Conservation (phyloP, 2,113 vertebrate species). For the Eretmochelys imbricata region DNA sequence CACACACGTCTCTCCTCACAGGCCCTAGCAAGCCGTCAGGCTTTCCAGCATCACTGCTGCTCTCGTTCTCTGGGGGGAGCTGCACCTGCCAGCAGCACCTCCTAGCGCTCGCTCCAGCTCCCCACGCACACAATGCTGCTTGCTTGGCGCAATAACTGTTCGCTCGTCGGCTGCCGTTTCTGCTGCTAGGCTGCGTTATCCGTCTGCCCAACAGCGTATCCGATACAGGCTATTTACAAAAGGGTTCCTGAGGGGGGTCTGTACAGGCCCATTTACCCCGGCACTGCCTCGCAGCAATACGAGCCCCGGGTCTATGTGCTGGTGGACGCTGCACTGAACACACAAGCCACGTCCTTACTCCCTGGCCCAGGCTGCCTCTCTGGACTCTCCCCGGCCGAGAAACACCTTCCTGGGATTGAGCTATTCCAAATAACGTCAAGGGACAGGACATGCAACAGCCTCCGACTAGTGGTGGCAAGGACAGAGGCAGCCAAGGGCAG, state of each 20-base stretch:
- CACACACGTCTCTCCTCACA: neutral
- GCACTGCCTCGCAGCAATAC: too few species aligned
- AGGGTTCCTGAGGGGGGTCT: neutral
- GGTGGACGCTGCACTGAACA: neutral
- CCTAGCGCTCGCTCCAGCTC: too few species aligned
- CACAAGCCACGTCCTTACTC: neutral
- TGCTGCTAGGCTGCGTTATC: too few species aligned
- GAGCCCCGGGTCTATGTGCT: too few species aligned
- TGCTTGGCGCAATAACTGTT: too few species aligned
- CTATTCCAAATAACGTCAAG: neutral
- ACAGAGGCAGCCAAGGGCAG: neutral
- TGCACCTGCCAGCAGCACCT: neutral
- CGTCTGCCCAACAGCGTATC: too few species aligned
- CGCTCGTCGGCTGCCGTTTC: too few species aligned
- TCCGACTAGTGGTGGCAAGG: neutral
- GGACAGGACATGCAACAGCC: neutral
- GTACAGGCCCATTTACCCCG: neutral
- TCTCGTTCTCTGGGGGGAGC: neutral
- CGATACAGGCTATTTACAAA: neutral
- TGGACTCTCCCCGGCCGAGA: neutral
- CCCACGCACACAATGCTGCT: too few species aligned
- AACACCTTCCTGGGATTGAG: neutral
- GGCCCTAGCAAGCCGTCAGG: neutral
- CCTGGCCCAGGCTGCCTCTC: neutral
- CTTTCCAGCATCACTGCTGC: neutral